Base-by-base conservation (phyloP, 2,888 invertebrate species). In the Chloroclysta siterata region DNA sequence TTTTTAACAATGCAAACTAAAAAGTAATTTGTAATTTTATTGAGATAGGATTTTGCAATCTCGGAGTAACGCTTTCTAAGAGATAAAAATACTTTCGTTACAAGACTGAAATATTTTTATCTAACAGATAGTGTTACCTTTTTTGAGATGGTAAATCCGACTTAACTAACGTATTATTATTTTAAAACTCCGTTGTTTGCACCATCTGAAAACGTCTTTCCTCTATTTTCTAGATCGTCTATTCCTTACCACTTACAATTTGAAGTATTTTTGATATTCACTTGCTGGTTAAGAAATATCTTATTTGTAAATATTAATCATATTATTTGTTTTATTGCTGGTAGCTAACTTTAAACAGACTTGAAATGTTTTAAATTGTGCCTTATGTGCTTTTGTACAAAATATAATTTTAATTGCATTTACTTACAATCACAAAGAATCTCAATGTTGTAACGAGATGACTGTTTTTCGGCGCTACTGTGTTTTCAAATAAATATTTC, bases 401-500 rank as follows among this genome's bases (percentile, higher is more conserved):
- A 50, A 28, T 39, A 62, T 56, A 47, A 60, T 65, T 66, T 17
- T 66, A 46, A 53, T 63, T 46, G 65, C 65, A 69, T 66, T 68
- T 65, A 67, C 46, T 33, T 33, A 53, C 47, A 36, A 54, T 57
- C 60, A 64, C 57, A 65, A 63, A 57, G 59, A 53, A 65, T 63
- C 59, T 65, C 60, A 54, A 65, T 65, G 41, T 65, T 60, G 11
- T 64, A 60, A 66, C 47, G 53, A 61, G 41, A 54, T 58, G 41
- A 57, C 44, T 56, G 50, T 59, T 56, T 67, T 66, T 59, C 53
- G 41, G 59, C 53, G 63, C 60, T 64, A 67, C 67, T 68, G 68
- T 70, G 63, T 72, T 70, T 70, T 61, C 14, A 58, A 70, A 70
- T 68, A 70, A 72, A 72, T 17, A 67, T 63, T 67, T 67, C 65